Percentiles rank a stretch among this genome's conserved stretches.
Conservation (phyloP, 1,140 invertebrate species). For the Drosophila kanapiae region DNA sequence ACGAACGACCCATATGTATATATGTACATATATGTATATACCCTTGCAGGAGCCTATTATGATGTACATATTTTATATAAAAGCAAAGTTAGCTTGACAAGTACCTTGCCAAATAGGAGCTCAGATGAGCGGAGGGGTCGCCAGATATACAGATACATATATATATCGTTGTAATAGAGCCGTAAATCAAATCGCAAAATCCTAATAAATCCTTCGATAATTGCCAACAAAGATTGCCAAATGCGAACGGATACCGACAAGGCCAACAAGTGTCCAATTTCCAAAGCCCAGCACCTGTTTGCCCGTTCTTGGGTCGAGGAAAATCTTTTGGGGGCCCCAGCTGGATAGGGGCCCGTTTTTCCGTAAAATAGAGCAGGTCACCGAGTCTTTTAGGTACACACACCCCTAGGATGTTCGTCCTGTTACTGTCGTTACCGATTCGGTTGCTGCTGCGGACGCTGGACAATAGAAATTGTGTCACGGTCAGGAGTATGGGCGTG, state of each 20-base stretch:
- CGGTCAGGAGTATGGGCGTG: conserved; percentile 75
- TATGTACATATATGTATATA: conserved; percentile 6
- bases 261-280: conserved; percentile 47
- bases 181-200: conserved; percentile 6
- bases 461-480: conserved; percentile 80
- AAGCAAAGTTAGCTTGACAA: conserved; percentile 10
- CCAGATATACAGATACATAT: not conserved
- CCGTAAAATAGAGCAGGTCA: conserved; percentile 42
- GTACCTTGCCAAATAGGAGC: conserved; percentile 2
- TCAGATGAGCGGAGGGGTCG: not conserved
- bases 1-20: conserved; percentile 15
- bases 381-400: conserved; percentile 23
- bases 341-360: conserved; percentile 3
- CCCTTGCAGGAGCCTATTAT: not conserved
- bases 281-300: conserved; percentile 17
- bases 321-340: conserved; percentile 17
- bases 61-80: conserved; percentile 18
- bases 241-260: conserved; percentile 5
- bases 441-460: conserved; percentile 26
- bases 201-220: conserved; percentile 11
- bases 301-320: conserved; percentile 7
- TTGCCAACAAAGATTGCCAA: conserved; percentile 16
- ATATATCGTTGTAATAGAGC: not conserved
- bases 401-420: conserved; percentile 26
- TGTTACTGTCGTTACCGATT: conserved; percentile 25